Evolutionary conservation across 2,797 vertebrate species (phyloP).

Genomic region (Smutsia temminckii): DNA sequence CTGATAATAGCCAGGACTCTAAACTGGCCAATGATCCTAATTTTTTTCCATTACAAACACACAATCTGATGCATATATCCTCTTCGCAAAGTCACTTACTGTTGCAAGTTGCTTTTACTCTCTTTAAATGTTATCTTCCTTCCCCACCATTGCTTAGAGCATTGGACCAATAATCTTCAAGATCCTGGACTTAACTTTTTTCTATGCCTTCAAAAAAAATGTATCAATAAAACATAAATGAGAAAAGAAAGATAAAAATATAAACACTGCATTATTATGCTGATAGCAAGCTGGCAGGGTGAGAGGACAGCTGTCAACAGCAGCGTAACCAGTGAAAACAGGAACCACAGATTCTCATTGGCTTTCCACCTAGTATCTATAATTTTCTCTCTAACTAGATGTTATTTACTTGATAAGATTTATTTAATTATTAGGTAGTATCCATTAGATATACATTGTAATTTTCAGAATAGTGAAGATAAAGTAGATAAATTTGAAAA

Average conservation of each 20-base stretch:
- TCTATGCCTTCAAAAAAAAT: background rate
- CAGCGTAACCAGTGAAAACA: background rate
- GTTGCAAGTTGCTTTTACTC: slow-evolving; percentile 22
- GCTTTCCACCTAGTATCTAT: background rate
- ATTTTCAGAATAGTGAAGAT: background rate
- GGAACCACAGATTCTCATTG: background rate
- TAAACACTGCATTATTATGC: slow-evolving; percentile 13
- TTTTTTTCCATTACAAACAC: background rate
- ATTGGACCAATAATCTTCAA: background rate
- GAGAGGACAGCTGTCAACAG: background rate
- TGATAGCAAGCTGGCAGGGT: background rate
- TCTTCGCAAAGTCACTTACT: slow-evolving; percentile 44
- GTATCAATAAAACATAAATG: slow-evolving; percentile 34
- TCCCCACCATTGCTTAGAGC: background rate
- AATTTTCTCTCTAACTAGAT: slow-evolving; percentile 29
- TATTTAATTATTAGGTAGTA: slow-evolving; percentile 1
- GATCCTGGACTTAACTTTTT: background rate
- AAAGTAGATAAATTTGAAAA: background rate
- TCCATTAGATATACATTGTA: background rate
- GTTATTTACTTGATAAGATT: background rate
- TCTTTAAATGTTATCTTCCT: slow-evolving; percentile 44
- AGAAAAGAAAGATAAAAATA: slow-evolving; percentile 39
- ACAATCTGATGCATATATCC: background rate
- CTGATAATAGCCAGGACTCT: background rate
- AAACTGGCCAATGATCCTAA: background rate